A percentile compares a stretch with the other conserved stretches of the same genome.
These are phyloP conservation scores for Drosophila bipectinata DNA, from an alignment of 1,140 invertebrate genomes.

Conservation along the genomic window DNA sequence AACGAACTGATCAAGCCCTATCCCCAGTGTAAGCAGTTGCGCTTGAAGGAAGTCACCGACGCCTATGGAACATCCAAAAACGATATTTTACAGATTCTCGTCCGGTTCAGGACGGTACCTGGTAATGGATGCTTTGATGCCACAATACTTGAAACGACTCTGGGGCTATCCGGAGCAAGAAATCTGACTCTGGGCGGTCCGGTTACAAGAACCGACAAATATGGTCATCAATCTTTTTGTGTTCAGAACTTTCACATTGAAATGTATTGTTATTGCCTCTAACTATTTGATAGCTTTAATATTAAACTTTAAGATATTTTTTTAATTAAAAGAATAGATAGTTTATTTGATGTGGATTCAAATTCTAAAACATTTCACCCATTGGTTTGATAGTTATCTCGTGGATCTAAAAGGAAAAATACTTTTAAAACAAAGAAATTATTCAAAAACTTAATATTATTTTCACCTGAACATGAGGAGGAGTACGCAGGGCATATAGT, in stretches of 20 bases:
- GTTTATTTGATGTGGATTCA: background rate
- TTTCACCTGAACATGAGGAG: slow-evolving; percentile 86
- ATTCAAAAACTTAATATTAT: background rate
- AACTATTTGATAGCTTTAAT: background rate
- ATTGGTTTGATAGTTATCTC: slow-evolving; percentile 83
- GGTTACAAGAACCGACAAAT: slow-evolving; percentile 35
- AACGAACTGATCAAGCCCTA: slow-evolving; percentile 25
- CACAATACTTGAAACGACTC: background rate
- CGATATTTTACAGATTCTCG: slow-evolving; percentile 12
- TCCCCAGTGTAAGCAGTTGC: slow-evolving; percentile 18
- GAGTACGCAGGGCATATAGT: slow-evolving; percentile 86
- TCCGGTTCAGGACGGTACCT: slow-evolving; percentile 23
- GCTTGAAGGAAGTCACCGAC: slow-evolving; percentile 68
- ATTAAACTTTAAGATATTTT: background rate
- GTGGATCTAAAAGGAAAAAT: slow-evolving; percentile 73
- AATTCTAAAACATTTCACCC: slow-evolving; percentile 78
- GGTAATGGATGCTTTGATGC: slow-evolving; percentile 43
- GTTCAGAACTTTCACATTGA: slow-evolving; percentile 36
- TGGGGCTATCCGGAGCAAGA: background rate
- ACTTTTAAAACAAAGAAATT: background rate
- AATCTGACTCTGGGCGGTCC: slow-evolving; percentile 22
- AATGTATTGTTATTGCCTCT: slow-evolving; percentile 71
- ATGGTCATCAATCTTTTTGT: slow-evolving; percentile 43
- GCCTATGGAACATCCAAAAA: slow-evolving; percentile 82
- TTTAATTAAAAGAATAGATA: background rate